Evolutionary conservation across 2,113 vertebrate species (phyloP).

Genomic region (Passer domesticus): DNA sequence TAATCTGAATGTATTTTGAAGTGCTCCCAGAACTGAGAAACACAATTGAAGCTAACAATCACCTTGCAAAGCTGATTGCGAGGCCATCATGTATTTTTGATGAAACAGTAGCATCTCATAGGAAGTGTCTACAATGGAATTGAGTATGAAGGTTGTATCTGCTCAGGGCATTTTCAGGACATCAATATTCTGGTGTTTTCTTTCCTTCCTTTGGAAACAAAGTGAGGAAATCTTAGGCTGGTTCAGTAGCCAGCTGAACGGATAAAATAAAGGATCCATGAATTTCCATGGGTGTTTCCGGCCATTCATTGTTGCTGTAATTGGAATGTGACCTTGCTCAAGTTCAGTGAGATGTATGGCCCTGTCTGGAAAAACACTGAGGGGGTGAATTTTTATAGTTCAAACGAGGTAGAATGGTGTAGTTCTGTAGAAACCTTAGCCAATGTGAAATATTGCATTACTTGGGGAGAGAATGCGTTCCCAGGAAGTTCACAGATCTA

Average conservation of each 20-base stretch:
- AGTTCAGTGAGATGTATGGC: background rate
- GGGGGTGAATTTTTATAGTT: background rate
- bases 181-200: background rate
- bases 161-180: background rate
- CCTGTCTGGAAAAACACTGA: background rate
- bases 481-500: rapidly evolving
- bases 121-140: background rate
- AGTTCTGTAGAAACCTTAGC: background rate
- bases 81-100: background rate
- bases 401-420: background rate
- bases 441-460: background rate
- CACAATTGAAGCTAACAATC: background rate
- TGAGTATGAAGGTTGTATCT: background rate
- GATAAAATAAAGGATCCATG: background rate
- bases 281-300: background rate
- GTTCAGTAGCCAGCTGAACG: background rate
- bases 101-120: background rate
- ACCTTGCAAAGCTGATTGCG: background rate
- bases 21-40: background rate
- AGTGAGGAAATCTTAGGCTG: background rate
- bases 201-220: conserved; percentile 21
- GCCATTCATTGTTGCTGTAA: background rate
- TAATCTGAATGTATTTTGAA: background rate
- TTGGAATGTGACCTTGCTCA: background rate
- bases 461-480: background rate